Evolutionary conservation across 1,140 invertebrate species (phyloP), one percentile per base, ranked within the genome.

Genomic region (Tyrophagus putrescentiae): DNA sequence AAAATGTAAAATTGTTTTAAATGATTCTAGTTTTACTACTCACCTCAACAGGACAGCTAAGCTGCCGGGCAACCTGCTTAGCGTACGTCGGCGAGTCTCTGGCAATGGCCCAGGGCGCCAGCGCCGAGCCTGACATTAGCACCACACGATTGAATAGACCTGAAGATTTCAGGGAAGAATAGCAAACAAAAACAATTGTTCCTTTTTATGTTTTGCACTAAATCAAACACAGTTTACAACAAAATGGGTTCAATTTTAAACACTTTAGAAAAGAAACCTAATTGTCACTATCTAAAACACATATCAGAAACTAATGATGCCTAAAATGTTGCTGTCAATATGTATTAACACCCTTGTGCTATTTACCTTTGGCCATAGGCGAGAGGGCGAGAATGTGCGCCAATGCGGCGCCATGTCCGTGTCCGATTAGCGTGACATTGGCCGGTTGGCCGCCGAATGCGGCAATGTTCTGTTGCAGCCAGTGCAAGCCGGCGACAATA

Each of bases 351-450:
- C 18, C 34, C 5, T 61, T 62, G 29, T 41, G 29, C 18, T 9
- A 72, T 77, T 80, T 74, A 93, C 90, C 87, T 75, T 91, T 86
- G 7, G 88, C 88, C 36, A 89, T 85, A 60, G 87, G 83, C 32
- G 90, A 93, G 23, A 90, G 84, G 73, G 94, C 84, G 57, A 97
- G 77, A 68, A 95, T 87, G 72, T 96, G 90, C 13, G 95, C 88
- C 69, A 90, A 88, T 9, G 91, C 87, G 0, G 91, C 92, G 0
- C 93, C 93, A 18, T 88, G 88, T 0, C 91, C 92, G 67, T 96
- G 91, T 0, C 94, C 94, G 68, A 95, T 80, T 0, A 97, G 72
- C 0, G 93, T 95, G n/a, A 97, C 87, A 68, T 89, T 91, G 16
- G 80, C 80, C 0, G 87, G 80, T 75, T 97, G 90, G 0, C 91